Evolutionary conservation across 2,797 vertebrate genomes (phyloP).

Genomic region (Manis crassicaudata): DNA sequence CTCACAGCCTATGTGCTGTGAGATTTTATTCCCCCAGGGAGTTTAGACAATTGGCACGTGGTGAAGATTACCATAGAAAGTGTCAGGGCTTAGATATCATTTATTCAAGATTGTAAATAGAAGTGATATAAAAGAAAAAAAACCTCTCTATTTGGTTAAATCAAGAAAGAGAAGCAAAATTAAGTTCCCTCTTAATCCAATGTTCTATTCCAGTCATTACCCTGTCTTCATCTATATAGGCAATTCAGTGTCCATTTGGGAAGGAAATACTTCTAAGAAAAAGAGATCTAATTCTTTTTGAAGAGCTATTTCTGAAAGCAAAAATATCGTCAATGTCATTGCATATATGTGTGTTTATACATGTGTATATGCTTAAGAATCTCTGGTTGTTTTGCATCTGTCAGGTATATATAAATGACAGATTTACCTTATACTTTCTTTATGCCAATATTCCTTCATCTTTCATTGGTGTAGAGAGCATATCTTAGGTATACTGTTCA

Average conservation of each 20-base stretch:
- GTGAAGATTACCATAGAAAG: neutral
- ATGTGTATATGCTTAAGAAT: neutral
- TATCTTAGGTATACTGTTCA: neutral
- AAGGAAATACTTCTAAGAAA: constrained; percentile 26
- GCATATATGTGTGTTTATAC: neutral
- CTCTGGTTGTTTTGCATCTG: neutral
- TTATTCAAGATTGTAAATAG: neutral
- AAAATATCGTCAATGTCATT: neutral
- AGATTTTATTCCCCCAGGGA: neutral
- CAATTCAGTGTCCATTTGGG: neutral
- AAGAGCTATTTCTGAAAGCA: neutral
- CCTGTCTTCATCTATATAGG: neutral
- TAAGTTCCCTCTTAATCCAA: neutral
- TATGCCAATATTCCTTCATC: neutral
- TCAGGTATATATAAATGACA: neutral
- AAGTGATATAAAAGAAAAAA: neutral
- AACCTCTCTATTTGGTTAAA: neutral
- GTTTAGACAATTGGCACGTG: neutral
- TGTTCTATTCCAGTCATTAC: neutral
- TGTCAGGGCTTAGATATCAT: neutral
- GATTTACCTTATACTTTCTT: neutral
- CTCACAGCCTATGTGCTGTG: neutral
- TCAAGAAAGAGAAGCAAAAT: neutral
- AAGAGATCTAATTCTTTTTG: neutral
- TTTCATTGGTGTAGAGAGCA: neutral